Conservation (phyloP, 1,140 invertebrate genomes). For the Teleopsis dalmanni region DNA sequence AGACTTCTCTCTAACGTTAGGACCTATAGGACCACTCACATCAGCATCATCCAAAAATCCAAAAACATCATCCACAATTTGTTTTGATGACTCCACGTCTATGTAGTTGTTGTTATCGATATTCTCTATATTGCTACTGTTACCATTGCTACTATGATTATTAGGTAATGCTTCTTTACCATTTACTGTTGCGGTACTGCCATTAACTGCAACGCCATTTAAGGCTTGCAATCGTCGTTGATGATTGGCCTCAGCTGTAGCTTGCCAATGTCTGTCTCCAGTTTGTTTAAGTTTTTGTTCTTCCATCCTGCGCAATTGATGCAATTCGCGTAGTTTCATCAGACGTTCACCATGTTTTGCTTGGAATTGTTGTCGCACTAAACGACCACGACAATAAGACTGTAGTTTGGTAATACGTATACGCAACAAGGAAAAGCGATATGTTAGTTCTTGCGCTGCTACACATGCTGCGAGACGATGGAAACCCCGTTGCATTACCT, state of each 20-base stretch:
- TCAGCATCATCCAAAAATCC: conserved; percentile 50
- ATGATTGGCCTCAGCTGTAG: background rate
- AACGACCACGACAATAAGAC: conserved; percentile 64
- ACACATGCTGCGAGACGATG: conserved; percentile 78
- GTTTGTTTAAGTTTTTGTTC: conserved; percentile 55
- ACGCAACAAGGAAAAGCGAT: conserved; percentile 64
- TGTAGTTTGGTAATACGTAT: conserved; percentile 62
- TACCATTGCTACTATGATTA: no score
- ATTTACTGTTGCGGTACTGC: no score
- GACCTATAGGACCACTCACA: conserved; percentile 29
- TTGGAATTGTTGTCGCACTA: conserved; percentile 51
- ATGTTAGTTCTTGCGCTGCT: conserved; percentile 65
- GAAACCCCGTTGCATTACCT: conserved; percentile 67
- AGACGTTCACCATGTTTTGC: conserved; percentile 17
- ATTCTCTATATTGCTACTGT: no score
- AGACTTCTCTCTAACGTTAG: conserved; percentile 42
- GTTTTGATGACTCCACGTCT: conserved; percentile 50
- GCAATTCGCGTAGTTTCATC: conserved; percentile 47
- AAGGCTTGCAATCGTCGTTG: background rate
- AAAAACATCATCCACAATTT: conserved; percentile 45
- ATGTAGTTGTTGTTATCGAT: conserved; percentile 7
- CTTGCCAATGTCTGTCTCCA: conserved; percentile 56
- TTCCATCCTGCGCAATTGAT: conserved; percentile 51
- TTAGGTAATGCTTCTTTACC: no score
- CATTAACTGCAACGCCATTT: background rate